Evolutionary conservation across 1,140 invertebrate genomes (phyloP).

Genomic region (Zophobas atratus): DNA sequence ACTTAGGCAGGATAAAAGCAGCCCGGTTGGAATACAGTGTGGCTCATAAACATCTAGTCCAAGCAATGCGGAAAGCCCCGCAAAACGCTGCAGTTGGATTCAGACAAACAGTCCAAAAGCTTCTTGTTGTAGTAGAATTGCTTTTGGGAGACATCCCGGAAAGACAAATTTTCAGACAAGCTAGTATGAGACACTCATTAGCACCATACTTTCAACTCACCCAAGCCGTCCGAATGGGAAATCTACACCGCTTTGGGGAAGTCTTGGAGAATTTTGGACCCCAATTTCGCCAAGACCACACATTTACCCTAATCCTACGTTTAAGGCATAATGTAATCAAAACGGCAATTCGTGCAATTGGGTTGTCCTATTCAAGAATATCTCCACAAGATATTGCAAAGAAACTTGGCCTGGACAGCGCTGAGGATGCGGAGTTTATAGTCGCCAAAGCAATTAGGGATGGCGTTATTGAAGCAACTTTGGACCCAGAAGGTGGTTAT

Average conservation of each 20-base stretch:
- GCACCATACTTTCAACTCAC: constrained; percentile 98
- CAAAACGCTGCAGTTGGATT: constrained; percentile 98
- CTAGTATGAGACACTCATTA: constrained; percentile 87
- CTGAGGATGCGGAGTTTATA: constrained; percentile 99
- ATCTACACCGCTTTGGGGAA: constrained; percentile 94
- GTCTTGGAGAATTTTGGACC: constrained; percentile 92
- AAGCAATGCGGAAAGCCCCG: constrained; percentile 96
- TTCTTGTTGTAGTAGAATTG: constrained; percentile 96
- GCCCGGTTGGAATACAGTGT: constrained; percentile 97
- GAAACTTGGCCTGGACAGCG: constrained; percentile 94
- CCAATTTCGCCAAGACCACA: constrained; percentile 92
- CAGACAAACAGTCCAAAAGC: constrained; percentile 97
- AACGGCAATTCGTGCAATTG: constrained; percentile 97
- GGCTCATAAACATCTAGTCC: constrained; percentile 96
- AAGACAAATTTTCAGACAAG: constrained; percentile 89
- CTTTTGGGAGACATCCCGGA: constrained; percentile 98
- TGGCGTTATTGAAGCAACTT: constrained; percentile 97
- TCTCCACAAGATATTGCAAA: constrained; percentile 94
- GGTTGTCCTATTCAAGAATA: constrained; percentile 96
- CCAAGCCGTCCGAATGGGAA: constrained; percentile 96
- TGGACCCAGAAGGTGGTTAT: constrained; percentile 96
- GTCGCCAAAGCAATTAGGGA: constrained; percentile 99
- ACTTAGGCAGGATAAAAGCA: constrained; percentile 97
- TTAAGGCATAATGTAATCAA: constrained; percentile 99
- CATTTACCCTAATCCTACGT: constrained; percentile 94